Conservation (phyloP, 2,797 vertebrate species). For the Chrysocyon brachyurus region DNA sequence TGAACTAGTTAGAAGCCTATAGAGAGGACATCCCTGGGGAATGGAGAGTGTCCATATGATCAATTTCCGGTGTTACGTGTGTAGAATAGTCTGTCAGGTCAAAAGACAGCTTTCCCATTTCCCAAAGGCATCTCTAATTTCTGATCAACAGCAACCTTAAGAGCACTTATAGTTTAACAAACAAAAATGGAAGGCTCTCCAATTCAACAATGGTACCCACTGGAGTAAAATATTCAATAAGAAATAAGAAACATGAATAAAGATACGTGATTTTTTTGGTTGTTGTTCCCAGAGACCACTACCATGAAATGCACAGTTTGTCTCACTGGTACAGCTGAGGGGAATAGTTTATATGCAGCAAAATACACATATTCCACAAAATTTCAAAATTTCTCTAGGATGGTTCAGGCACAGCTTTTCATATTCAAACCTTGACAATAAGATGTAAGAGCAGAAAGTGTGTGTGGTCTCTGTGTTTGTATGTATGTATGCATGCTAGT, state of each 20-base stretch:
- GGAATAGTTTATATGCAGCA: not conserved
- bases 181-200: not conserved
- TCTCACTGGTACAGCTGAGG: not conserved
- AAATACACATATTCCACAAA: not conserved
- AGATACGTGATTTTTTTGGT: not conserved
- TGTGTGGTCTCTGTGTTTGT: not conserved
- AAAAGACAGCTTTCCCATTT: not conserved
- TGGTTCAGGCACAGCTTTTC: not conserved
- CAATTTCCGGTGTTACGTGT: not conserved
- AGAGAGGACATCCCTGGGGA: not conserved
- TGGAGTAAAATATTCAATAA: not conserved
- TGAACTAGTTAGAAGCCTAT: not conserved
- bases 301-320: not conserved
- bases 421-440: not conserved
- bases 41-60: not conserved
- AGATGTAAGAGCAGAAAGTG: not conserved
- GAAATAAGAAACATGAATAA: not conserved
- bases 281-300: not conserved
- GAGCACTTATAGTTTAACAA: not conserved
- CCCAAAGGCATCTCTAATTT: not conserved
- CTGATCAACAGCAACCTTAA: not conserved
- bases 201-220: not conserved
- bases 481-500: not conserved
- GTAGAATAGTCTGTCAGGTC: not conserved
- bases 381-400: not conserved